phyloP scores from a whole-genome alignment of 2,888 invertebrate genomes.

The Oxycera nigricornis region DNA sequence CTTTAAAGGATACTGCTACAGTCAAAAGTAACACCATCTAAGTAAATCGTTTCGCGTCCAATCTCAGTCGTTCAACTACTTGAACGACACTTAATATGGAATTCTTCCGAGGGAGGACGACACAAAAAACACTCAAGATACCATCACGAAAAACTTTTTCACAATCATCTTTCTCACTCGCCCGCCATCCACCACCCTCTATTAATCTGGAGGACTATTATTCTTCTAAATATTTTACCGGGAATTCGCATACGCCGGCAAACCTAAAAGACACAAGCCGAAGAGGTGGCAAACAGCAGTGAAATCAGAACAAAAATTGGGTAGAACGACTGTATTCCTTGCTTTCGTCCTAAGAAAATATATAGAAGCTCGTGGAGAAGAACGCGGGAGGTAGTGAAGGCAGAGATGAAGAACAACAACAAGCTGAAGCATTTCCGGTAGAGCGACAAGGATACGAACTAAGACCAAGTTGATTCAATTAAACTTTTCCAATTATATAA shows the following conservation, averaged over 20 bases:
- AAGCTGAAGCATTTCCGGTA: not conserved
- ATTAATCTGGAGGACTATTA: not conserved
- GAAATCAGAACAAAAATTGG: not conserved
- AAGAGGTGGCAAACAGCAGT: not conserved
- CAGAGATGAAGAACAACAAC: not conserved
- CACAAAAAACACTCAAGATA: too few species aligned
- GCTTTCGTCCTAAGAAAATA: not conserved
- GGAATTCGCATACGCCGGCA: not conserved
- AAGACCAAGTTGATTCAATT: conserved; percentile 42
- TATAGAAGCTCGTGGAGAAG: not conserved
- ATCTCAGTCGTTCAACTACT: too few species aligned
- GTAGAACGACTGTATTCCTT: not conserved
- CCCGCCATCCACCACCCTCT: too few species aligned
- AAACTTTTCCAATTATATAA: conserved; percentile 44
- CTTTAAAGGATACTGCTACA: too few species aligned
- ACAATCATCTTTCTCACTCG: too few species aligned
- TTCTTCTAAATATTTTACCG: not conserved
- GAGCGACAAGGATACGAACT: not conserved
- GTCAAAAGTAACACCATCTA: too few species aligned
- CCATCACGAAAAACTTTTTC: too few species aligned
- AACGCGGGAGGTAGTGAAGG: too few species aligned
- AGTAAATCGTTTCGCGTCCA: too few species aligned
- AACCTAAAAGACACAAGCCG: not conserved
- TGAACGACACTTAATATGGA: too few species aligned
- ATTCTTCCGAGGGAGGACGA: too few species aligned